phyloP scores from a whole-genome alignment of 2,797 vertebrate genomes.

The Halcyon smyrnensis region DNA sequence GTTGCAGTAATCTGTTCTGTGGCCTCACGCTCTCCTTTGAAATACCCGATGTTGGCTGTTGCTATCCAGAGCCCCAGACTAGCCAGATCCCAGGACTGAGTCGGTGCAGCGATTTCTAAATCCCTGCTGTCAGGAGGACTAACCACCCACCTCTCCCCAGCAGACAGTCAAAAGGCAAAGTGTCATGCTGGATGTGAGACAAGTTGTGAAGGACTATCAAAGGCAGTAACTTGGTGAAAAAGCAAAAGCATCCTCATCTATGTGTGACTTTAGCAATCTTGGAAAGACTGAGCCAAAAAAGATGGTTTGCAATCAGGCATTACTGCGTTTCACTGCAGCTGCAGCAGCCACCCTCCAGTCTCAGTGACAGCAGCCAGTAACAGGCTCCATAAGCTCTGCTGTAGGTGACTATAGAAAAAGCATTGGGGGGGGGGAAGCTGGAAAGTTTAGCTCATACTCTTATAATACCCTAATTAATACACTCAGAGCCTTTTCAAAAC shows the following conservation, averaged over 20 bases:
- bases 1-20: conserved; percentile 33
- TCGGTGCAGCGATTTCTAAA: conserved; percentile 44
- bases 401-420: not conserved
- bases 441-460: not conserved
- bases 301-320: not conserved
- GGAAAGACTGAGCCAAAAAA: not conserved
- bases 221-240: not conserved
- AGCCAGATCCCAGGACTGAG: conserved; percentile 38
- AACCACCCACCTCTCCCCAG: conserved; percentile 16
- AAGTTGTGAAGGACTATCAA: conserved; percentile 25
- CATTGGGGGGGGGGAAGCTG: not conserved
- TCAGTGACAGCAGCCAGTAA: not conserved
- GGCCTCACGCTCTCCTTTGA: conserved; percentile 2
- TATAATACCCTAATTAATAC: not conserved
- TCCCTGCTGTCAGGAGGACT: conserved; percentile 41
- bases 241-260: conserved; percentile 15
- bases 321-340: not conserved
- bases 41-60: conserved; percentile 18
- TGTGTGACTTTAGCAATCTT: not conserved
- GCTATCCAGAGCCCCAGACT: not conserved
- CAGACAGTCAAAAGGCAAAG: conserved; percentile 15
- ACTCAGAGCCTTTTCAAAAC: not conserved
- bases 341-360: not conserved
- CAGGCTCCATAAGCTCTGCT: not conserved
- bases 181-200: not conserved